Evolutionary conservation across 2,888 invertebrate species (phyloP), one percentile per base, ranked within the genome.

Genomic region (Malacosoma neustria): DNA sequence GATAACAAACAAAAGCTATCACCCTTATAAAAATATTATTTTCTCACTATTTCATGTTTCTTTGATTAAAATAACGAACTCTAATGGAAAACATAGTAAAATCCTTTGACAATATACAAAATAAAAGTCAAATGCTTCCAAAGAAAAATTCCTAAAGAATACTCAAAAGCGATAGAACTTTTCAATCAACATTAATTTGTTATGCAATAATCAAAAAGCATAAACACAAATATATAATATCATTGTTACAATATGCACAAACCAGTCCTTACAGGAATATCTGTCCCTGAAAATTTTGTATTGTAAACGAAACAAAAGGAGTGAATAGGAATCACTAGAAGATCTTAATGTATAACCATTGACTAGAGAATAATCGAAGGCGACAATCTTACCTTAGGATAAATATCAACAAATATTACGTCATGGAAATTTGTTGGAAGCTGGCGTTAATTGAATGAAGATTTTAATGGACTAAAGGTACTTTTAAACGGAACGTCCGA

Each of bases 101-200:
- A n/a, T n/a, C n/a, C n/a, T n/a, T n/a, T n/a, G n/a, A n/a, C n/a
- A n/a, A n/a, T n/a, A n/a, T n/a, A n/a, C n/a, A n/a, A n/a, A n/a
- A n/a, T n/a, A n/a, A n/a, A n/a, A n/a, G n/a, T n/a, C n/a, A n/a
- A n/a, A n/a, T n/a, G n/a, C n/a, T n/a, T n/a, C n/a, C n/a, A n/a
- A n/a, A n/a, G n/a, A n/a, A n/a, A n/a, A n/a, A n/a, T n/a, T n/a
- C n/a, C n/a, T n/a, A n/a, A n/a, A n/a, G n/a, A n/a, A n/a, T n/a
- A n/a, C n/a, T n/a, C n/a, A n/a, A n/a, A n/a, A 34, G 43, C 22
- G 5, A 9, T 22, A 9, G 22, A 22, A 22, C 22, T 22, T 22
- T 5, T 5, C 2, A 22, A 22, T 5, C 22, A 0, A 22, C 22
- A 3, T 9, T 7, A 22, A 22, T 4, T 7, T 22, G 22, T 4